Evolutionary conservation across 2,113 vertebrate genomes (phyloP), one percentile per base, ranked within the genome.

Genomic region (Hassar affinis): DNA sequence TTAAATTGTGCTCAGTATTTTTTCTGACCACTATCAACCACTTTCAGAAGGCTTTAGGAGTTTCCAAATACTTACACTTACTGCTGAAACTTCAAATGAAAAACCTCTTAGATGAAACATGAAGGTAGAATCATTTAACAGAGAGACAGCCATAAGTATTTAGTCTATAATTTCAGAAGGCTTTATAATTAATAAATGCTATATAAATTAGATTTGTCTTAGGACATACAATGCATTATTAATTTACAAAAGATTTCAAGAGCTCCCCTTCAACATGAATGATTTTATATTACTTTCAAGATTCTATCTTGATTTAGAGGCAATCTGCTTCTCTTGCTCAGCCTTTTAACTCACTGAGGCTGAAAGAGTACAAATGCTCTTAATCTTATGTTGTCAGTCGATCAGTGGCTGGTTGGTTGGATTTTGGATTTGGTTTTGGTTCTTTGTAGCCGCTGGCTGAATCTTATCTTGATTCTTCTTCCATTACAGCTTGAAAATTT

Each of bases 241-340:
- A 1, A 11, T 76, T 76, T 76, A 54, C 15, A 56, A 30, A 25
- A 33, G 18, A 38, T 54, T 77, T 56, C 74, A 54, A 77, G 51
- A 25, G 15, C 18, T 33, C 27, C 2, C 17, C 51, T 56, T 56
- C 20, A 22, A 11, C 74, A 56, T 56, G 51, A 77, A 56, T 38
- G 30, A 56, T 56, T 77, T 56, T 54, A 2, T 56, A 77, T 77
- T 56, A 56, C 74, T 33, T 77, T 77, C 27, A 52, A 75, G 72
- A 30, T 27, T 30, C 6, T 49, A 30, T 75, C 30, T 77, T 54
- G 74, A 56, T 77, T 77, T 56, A 56, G 51, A 77, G 20, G 27
- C 33, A 17, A 76, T 76, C 9, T 12, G 51, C 30, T 12, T 33
- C 30, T 56, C 9, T 35, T 54, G 18, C 74, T 56, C 20, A 56